Evolutionary conservation across 2,888 invertebrate species (phyloP), one percentile per base, ranked within the genome.

Genomic region (Drosophila acutilabella): DNA sequence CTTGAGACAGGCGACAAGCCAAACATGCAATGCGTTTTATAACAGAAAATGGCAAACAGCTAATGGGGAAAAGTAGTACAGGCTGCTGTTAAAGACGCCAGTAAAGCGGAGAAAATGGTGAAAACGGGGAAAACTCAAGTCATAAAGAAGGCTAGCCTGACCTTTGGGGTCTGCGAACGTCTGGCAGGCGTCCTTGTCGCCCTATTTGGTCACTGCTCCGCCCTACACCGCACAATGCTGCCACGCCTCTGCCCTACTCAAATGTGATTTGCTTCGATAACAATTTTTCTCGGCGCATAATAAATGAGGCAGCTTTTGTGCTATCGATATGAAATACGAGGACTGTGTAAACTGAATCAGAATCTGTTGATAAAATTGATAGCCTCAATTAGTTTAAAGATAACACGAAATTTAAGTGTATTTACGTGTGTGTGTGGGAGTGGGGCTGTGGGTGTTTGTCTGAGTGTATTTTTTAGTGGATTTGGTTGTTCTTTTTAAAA

Each of bases 1-100:
- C 89, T 73, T 81, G 75, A 68, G 88, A 85, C 86, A 88, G 88
- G 74, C 62, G 73, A 85, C 85, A 81, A 77, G 65, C 48, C 42
- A 54, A 87, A 87, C 89, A 84, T 73, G 85, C 75, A 77, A 77
- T 79, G 85, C 79, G 71, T 89, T 72, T 87, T 84, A 80, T 61
- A n/a, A 61, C 50, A 44, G 20, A 41, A 16, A 54, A 54, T 13
- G n/a, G 36, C 16, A 57, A 11, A 4, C 11, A 23, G 51, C 16
- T n/a, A 36, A 42, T 36, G 23, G 10, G 14, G 14, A 42, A 18
- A 14, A 57, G 16, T 18, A 36, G 30, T 30, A 30, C 30, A 8
- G 30, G 30, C 30, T 30, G 30, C 2, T 8, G 8, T 0, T 8
- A 30, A 30, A 8, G 30, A 8, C 30, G 30, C 7, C 30, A 3